A percentile compares a stretch with the other conserved stretches of the same genome.
These are phyloP conservation scores for Corella eumyota DNA, from an alignment of 23 tunicate genomes.

Conservation along the genomic window DNA sequence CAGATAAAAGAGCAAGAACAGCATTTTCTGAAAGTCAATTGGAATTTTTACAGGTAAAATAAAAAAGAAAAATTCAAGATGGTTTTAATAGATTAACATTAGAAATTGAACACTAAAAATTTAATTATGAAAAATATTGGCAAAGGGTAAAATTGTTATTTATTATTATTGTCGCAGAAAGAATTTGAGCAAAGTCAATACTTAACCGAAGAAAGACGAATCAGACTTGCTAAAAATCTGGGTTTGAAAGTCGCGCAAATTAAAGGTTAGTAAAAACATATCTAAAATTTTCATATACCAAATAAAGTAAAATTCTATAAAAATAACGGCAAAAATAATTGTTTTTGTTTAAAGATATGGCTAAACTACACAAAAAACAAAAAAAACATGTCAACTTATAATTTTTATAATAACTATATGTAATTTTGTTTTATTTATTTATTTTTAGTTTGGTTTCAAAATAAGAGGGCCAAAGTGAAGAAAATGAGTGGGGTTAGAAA, in stretches of 20 bases:
- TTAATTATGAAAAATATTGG: too few relatives aligned
- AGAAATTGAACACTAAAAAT: too few relatives aligned
- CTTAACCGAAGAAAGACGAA: slow-evolving; percentile 49
- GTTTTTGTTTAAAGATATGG: background rate
- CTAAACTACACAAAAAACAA: background rate
- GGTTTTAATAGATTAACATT: too few relatives aligned
- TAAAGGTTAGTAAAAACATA: slow-evolving; percentile 34
- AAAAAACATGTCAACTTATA: background rate
- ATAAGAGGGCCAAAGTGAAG: slow-evolving; percentile 82
- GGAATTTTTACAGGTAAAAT: slow-evolving; percentile 14
- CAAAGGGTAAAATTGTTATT: background rate
- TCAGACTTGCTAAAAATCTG: slow-evolving; percentile 24
- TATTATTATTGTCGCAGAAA: slow-evolving; percentile 6
- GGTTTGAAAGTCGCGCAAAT: slow-evolving; percentile 58
- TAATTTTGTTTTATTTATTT: background rate
- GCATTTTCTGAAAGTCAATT: slow-evolving; percentile 51
- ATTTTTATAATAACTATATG: background rate
- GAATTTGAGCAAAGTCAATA: slow-evolving; percentile 61
- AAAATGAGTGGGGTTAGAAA: slow-evolving; percentile 44
- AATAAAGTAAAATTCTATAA: background rate
- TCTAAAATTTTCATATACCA: background rate
- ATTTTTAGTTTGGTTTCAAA: slow-evolving; percentile 80
- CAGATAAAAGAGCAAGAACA: slow-evolving; percentile 38
- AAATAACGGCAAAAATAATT: background rate
- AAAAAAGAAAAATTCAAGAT: too few relatives aligned